These are phyloP conservation scores for Acanthosepion lycidas DNA, from an alignment of 2,888 invertebrate genomes.

Conservation along the genomic window DNA sequence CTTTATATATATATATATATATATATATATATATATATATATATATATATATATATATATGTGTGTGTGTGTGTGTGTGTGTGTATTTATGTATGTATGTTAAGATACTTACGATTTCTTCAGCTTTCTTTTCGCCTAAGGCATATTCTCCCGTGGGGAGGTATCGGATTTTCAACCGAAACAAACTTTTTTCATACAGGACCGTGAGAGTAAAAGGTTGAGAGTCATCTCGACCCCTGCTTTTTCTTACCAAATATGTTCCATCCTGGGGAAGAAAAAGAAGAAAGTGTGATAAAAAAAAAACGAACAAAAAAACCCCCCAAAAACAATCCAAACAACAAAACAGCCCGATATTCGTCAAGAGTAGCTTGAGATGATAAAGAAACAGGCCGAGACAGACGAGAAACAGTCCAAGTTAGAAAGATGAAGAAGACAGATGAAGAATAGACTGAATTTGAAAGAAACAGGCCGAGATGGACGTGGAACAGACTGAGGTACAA, in stretches of 20 bases:
- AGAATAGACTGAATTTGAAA: too few species aligned
- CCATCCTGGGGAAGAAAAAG: not conserved
- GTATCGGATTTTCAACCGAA: not conserved
- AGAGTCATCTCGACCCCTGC: not conserved
- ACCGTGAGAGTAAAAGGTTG: not conserved
- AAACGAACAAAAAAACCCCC: not conserved
- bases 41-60: too few species aligned
- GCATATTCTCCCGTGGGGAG: not conserved
- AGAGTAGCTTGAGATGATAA: too few species aligned
- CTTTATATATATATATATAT: too few species aligned
- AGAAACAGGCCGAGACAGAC: too few species aligned
- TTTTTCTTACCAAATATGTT: not conserved
- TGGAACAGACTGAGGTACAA: too few species aligned
- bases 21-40: too few species aligned
- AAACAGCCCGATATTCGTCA: not conserved
- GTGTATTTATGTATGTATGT: not conserved
- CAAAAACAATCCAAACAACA: not conserved
- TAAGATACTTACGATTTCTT: not conserved
- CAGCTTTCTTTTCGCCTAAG: not conserved
- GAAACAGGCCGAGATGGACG: too few species aligned
- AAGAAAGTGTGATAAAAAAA: not conserved
- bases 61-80: not conserved
- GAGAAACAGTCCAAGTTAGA: too few species aligned
- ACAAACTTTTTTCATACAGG: not conserved
- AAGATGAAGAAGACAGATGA: too few species aligned